phyloP scores from a whole-genome alignment of 2,888 invertebrate species.

The Dusona sp. region DNA sequence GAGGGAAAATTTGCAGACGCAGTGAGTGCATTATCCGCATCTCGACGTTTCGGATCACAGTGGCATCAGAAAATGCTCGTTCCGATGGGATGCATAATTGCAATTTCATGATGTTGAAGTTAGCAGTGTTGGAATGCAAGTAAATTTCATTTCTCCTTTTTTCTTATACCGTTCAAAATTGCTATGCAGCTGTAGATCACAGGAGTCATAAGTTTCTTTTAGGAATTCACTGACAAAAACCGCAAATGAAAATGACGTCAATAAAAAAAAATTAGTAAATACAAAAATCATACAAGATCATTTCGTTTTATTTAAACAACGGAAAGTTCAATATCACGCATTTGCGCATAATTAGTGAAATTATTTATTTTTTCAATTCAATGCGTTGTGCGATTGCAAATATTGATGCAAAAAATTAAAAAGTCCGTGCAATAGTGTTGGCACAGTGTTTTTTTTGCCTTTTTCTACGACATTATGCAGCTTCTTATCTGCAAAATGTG shows the following conservation, averaged over 20 bases:
- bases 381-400: too few relatives aligned
- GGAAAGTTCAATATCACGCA: background rate
- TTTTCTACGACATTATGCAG: constrained; percentile 39
- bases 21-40: constrained; percentile 1
- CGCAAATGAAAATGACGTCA: too few relatives aligned
- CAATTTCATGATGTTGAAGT: background rate
- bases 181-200: background rate
- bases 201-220: background rate
- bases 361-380: too few relatives aligned
- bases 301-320: too few relatives aligned
- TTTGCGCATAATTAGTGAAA: background rate
- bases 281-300: too few relatives aligned
- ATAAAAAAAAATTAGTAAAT: too few relatives aligned
- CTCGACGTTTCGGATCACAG: constrained; percentile 1
- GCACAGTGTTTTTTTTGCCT: background rate
- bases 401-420: background rate
- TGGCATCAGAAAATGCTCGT: background rate
- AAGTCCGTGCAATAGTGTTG: background rate
- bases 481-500: constrained; percentile 46
- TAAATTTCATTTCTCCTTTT: background rate
- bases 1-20: constrained; percentile 17
- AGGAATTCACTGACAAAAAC: background rate
- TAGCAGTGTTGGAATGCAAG: background rate
- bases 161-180: background rate
- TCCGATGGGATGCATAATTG: constrained; percentile 1